Conservation (phyloP, 1,140 invertebrate genomes). For the Zophobas atratus region DNA sequence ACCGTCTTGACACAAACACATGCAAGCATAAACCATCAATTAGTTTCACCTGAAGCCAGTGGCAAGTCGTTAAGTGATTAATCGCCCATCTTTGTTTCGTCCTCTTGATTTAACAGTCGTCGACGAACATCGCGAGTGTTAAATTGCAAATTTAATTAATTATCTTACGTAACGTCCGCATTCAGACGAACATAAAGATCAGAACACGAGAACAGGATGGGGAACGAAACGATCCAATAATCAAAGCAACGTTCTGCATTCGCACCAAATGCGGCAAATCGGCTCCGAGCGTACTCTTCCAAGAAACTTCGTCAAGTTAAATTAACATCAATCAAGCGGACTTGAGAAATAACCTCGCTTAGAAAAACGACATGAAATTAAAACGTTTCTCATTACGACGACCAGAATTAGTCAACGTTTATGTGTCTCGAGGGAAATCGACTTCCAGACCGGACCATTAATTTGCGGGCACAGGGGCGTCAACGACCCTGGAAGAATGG, state of each 20-base stretch:
- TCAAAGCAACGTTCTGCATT: neutral
- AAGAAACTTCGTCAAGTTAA: neutral
- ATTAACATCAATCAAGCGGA: conserved; percentile 10
- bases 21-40: neutral
- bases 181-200: neutral
- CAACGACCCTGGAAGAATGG: neutral
- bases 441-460: neutral
- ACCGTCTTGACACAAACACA: conserved; percentile 3
- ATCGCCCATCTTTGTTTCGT: neutral
- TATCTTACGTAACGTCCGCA: conserved; percentile 4
- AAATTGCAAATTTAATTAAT: conserved; percentile 18
- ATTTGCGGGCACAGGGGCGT: neutral
- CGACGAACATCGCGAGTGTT: conserved; percentile 1
- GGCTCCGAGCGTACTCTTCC: neutral
- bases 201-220: neutral
- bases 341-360: conserved; percentile 5
- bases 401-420: neutral
- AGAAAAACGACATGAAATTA: conserved; percentile 8
- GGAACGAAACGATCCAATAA: neutral
- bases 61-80: conserved; percentile 8
- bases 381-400: neutral
- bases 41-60: conserved; percentile 8
- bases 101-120: conserved; percentile 9
- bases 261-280: neutral
- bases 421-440: neutral